A percentile compares a stretch with the other conserved stretches of the same genome.
Evolutionary conservation across 1,140 invertebrate genomes (phyloP).

Genomic region (Pectinophora gossypiella): DNA sequence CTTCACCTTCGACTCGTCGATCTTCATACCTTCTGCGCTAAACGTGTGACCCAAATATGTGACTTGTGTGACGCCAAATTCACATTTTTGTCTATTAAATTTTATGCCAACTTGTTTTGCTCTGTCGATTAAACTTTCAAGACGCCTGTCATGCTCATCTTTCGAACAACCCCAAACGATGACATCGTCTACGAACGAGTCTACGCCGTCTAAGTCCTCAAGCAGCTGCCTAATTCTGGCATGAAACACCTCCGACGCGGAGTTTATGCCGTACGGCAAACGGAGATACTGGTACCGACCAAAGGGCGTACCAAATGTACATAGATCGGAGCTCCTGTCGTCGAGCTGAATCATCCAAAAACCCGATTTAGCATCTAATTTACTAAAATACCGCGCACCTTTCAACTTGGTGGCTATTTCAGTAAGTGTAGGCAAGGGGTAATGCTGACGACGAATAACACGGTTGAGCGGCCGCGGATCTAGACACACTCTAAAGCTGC

Average conservation of each 20-base stretch:
- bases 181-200: constrained; percentile 35
- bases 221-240: background rate
- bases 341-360: background rate
- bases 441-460: constrained; percentile 1
- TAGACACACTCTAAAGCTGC: background rate
- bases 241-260: background rate
- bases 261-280: background rate
- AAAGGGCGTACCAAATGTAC: background rate
- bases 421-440: constrained; percentile 1
- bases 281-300: background rate
- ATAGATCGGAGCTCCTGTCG: background rate
- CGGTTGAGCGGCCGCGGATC: constrained; percentile 3
- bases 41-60: constrained; percentile 40
- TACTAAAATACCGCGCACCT: background rate
- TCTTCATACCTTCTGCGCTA: constrained; percentile 19
- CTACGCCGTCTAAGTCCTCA: background rate
- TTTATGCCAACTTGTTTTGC: background rate
- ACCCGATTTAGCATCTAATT: background rate
- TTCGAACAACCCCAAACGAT: constrained; percentile 27
- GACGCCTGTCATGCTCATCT: constrained; percentile 7
- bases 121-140: background rate
- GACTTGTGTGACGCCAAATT: background rate
- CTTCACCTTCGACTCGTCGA: constrained; percentile 18
- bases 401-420: constrained; percentile 5
- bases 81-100: background rate